A percentile compares a stretch with the other conserved stretches of the same genome.
These are phyloP conservation scores for Rhamphomyia laevipes DNA, from an alignment of 2,888 invertebrate genomes.

Conservation along the genomic window DNA sequence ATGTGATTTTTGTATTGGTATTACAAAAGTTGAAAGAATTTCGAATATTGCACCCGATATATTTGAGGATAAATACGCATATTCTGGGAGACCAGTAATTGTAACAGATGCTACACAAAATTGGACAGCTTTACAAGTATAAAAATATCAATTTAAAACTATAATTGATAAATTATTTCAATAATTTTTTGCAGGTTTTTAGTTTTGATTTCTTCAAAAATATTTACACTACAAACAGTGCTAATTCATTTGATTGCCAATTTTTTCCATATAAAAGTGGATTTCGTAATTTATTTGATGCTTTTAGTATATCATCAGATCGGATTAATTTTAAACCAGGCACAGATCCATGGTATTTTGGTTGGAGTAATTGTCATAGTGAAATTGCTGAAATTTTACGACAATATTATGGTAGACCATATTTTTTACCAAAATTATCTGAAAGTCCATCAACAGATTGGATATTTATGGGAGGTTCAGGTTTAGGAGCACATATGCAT, in stretches of 20 bases:
- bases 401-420: slow-evolving; percentile 68
- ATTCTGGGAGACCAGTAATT: slow-evolving; percentile 69
- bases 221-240: slow-evolving; percentile 50
- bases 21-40: slow-evolving; percentile 53
- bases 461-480: slow-evolving; percentile 95
- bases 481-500: slow-evolving; percentile 91
- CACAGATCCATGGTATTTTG: slow-evolving; percentile 49
- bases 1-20: slow-evolving; percentile 62
- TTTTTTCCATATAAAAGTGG: slow-evolving; percentile 91
- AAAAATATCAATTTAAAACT: background rate
- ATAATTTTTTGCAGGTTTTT: slow-evolving; percentile 43
- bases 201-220: slow-evolving; percentile 72
- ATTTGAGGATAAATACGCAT: slow-evolving; percentile 67
- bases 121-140: slow-evolving; percentile 64
- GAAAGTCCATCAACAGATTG: slow-evolving; percentile 87
- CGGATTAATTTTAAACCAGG: slow-evolving; percentile 44
- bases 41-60: slow-evolving; percentile 50
- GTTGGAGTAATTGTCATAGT: slow-evolving; percentile 90
- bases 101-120: slow-evolving; percentile 67
- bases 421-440: slow-evolving; percentile 75
- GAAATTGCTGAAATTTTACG: slow-evolving; percentile 65
- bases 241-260: slow-evolving; percentile 59
- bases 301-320: slow-evolving; percentile 64
- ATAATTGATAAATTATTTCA: background rate
- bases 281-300: slow-evolving; percentile 64